Evolutionary conservation across 1,140 invertebrate species (phyloP), one percentile per base, ranked within the genome.

Genomic region (Chrysopa pallens): DNA sequence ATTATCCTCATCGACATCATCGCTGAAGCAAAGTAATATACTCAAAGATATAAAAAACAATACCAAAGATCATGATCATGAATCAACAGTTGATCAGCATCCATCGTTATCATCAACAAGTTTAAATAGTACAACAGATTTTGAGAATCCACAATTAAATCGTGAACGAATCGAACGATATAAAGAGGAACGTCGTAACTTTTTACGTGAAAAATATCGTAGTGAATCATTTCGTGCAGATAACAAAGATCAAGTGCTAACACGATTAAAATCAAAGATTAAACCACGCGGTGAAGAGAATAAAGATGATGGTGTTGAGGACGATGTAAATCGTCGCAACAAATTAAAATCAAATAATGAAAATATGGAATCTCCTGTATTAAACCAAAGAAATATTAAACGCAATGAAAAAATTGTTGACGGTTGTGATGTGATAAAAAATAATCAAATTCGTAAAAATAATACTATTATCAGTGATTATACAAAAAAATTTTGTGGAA

Each of bases 151-250:
- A 4, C 31, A 74, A 50, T 49, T 75, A 6, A 76, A 81, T 46
- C 60, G 81, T 23, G 81, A 85, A 54, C 61, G 85, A 36, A 91
- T 91, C 47, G 85, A 90, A 58, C 81, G 83, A 54, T 91, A 91
- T 55, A 93, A 93, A 64, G 85, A 90, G 57, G 87, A 91, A 55
- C 65, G 88, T n/a, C 67, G 88, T 42, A 79, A 76, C 41, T 84
- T 86, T 52, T 57, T 92, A 14, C 70, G 85, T 27, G 84, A 91
- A 53, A 90, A 89, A 59, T 86, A 85, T 53, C 77, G 81, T 42
- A 80, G 80, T 0, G 85, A 91, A 52, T 82, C 80, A 14, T 84
- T 90, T 45, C 72, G 79, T 35, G 68, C 72, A 45, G 62, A 69
- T 38, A 23, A 23, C 5, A 71, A 72, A 50, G 67, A 69, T 44